Percentiles rank a stretch among this genome's conserved stretches.
Evolutionary conservation across 2,888 invertebrate species (phyloP).

Genomic region (Subacronicta megacephala): DNA sequence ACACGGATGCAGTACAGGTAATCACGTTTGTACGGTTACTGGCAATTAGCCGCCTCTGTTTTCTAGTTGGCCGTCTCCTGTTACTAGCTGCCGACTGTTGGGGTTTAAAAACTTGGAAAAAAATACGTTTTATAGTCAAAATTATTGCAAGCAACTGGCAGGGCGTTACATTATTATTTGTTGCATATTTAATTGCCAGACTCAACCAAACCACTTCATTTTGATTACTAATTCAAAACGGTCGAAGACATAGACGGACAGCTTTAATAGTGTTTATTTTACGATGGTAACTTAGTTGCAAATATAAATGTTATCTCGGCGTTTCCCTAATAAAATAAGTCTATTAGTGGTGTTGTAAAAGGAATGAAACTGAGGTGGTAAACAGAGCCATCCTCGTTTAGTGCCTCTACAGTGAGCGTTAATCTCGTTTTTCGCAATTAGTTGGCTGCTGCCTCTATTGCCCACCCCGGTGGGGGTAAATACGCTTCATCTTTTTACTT

Average conservation of each 20-base stretch:
- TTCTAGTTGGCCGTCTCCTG: slow-evolving; percentile 55
- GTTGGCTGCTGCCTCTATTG: slow-evolving; percentile 79
- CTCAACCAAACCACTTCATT: slow-evolving; percentile 26
- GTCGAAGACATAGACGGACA: slow-evolving; percentile 42
- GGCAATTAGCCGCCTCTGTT: slow-evolving; percentile 74
- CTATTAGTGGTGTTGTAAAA: slow-evolving; percentile 82
- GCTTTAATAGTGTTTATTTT: slow-evolving; percentile 70
- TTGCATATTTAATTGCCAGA: slow-evolving; percentile 13
- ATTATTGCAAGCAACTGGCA: too few relatives aligned
- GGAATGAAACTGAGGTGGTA: slow-evolving; percentile 77
- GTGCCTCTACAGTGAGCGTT: slow-evolving; percentile 81
- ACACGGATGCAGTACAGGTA: slow-evolving; percentile 45
- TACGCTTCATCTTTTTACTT: slow-evolving; percentile 71
- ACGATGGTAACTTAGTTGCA: slow-evolving; percentile 78
- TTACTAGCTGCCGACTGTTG: slow-evolving; percentile 23
- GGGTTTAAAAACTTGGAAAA: slow-evolving; percentile 13
- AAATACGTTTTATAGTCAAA: background rate
- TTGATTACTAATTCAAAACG: slow-evolving; percentile 28
- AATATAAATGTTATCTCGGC: slow-evolving; percentile 77
- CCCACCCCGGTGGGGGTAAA: slow-evolving; percentile 74
- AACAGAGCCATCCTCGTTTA: slow-evolving; percentile 81
- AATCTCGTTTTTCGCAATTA: slow-evolving; percentile 88
- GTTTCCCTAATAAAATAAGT: slow-evolving; percentile 81
- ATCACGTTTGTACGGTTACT: slow-evolving; percentile 74
- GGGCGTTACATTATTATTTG: slow-evolving; percentile 8